phyloP scores from a whole-genome alignment of 2,888 invertebrate genomes.

The Hypercompe scribonia region DNA sequence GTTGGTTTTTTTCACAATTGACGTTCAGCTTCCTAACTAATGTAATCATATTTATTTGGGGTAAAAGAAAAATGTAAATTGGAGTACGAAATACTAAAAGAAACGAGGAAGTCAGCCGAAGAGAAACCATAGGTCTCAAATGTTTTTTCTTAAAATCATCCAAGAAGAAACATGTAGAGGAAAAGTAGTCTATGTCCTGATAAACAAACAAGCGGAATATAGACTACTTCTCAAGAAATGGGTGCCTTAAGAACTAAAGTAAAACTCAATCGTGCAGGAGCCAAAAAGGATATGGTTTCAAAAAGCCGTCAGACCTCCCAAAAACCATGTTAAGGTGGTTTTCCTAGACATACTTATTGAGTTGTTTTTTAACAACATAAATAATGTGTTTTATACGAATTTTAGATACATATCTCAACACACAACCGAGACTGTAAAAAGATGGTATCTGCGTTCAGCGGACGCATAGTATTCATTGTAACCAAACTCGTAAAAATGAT shows the following conservation, averaged over 20 bases:
- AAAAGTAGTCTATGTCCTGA: neutral
- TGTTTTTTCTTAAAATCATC: no score
- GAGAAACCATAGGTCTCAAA: no score
- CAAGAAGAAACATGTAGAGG: no score
- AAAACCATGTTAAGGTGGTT: neutral
- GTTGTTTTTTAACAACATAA: neutral
- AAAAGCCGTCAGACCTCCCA: neutral
- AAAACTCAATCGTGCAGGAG: neutral
- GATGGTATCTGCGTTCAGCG: slow-evolving; percentile 1
- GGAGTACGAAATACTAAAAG: no score
- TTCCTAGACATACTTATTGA: neutral
- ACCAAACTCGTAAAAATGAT: neutral
- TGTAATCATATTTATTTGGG: no score
- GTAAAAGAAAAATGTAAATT: no score
- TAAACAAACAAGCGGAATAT: neutral
- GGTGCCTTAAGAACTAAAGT: neutral
- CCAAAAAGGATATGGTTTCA: neutral
- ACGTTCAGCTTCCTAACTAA: no score
- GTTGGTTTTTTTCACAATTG: no score
- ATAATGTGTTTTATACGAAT: neutral
- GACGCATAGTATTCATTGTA: slow-evolving; percentile 1
- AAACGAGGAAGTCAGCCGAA: no score
- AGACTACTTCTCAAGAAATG: neutral
- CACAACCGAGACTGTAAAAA: neutral
- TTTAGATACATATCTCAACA: neutral